phyloP scores from a whole-genome alignment of 1,140 invertebrate species.

The Drosophila ogumai region DNA sequence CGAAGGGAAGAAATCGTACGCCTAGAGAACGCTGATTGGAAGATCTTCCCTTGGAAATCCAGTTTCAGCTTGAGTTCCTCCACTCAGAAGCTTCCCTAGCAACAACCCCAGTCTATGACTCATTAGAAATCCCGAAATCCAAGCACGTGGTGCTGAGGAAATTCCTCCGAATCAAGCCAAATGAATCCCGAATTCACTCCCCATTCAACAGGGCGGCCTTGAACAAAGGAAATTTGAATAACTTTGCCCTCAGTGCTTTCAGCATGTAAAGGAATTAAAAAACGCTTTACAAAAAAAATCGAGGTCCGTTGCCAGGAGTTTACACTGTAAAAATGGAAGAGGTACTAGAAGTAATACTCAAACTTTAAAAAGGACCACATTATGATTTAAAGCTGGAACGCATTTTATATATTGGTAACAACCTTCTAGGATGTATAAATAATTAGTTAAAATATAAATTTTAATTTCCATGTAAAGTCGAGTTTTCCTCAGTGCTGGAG shows the following conservation, averaged over 20 bases:
- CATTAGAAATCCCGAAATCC: conserved; percentile 32
- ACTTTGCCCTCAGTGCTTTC: conserved; percentile 34
- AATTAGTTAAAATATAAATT: not conserved
- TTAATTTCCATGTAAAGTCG: not conserved
- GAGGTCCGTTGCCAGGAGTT: conserved; percentile 4
- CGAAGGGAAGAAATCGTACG: conserved; percentile 3
- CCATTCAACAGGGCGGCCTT: conserved; percentile 27
- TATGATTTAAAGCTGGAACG: not conserved
- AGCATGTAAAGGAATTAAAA: conserved; percentile 79
- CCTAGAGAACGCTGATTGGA: conserved; percentile 33
- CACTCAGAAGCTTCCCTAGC: conserved; percentile 43
- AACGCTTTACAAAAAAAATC: conserved; percentile 65
- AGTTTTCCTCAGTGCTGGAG: conserved; percentile 37
- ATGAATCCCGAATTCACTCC: conserved; percentile 39
- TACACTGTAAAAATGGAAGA: conserved; percentile 6
- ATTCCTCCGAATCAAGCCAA: conserved; percentile 32
- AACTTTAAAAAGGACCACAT: not conserved
- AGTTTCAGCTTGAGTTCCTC: conserved; percentile 40
- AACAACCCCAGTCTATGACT: conserved; percentile 43
- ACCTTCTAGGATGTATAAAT: not conserved
- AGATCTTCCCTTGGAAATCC: conserved; percentile 19
- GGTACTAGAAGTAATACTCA: accelerated
- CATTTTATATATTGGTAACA: not conserved
- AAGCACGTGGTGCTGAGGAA: conserved; percentile 37
- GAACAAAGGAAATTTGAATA: conserved; percentile 70